Base-by-base conservation (phyloP, 2,888 invertebrate genomes). In the Nebria brevicollis region DNA sequence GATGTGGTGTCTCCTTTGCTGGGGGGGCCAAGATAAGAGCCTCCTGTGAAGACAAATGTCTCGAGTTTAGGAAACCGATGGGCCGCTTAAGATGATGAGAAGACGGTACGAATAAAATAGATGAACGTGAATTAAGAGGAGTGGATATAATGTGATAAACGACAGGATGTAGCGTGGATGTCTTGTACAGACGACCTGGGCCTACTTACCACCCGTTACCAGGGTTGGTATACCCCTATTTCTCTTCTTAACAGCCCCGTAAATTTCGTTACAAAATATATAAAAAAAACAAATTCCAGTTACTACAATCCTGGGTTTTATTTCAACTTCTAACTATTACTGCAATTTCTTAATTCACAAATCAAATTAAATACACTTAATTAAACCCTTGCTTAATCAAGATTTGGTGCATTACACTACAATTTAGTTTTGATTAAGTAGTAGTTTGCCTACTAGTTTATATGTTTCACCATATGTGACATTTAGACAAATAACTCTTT, bases 31-130 rank as follows among this genome's bases (percentile, higher is more conserved):
- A 81, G 81, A 81, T 81, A 81, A 81, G 81, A 81, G 77, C 41
- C 81, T 41, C 81, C 26, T 43, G 72, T 64, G 76, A 81, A 81
- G 81, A 81, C 77, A 76, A 42, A 81, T 81, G 81, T 72, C 20
- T 26, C 13, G 73, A 81, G 77, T 76, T 54, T 73, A 81, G 81
- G 77, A 81, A 77, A 81, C 72, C 72, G 81, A 81, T 81, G 76
- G 81, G 20, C 76, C 81, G 81, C 81, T 81, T 81, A 81, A 81
- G 81, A 81, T 81, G 81, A 81, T 81, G 81, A 81, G 81, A 81
- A 81, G 72, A 81, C 76, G 68, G 54, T 70, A 81, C 41, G 81
- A 81, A 81, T 77, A 77, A 77, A 77, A 81, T 81, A 77, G 81
- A 81, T 81, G 77, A 76, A 81, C 81, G 73, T 41, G 77, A 81